Evolutionary conservation across 2,888 invertebrate species (phyloP).

Genomic region (Carpatolechia fugitivella): DNA sequence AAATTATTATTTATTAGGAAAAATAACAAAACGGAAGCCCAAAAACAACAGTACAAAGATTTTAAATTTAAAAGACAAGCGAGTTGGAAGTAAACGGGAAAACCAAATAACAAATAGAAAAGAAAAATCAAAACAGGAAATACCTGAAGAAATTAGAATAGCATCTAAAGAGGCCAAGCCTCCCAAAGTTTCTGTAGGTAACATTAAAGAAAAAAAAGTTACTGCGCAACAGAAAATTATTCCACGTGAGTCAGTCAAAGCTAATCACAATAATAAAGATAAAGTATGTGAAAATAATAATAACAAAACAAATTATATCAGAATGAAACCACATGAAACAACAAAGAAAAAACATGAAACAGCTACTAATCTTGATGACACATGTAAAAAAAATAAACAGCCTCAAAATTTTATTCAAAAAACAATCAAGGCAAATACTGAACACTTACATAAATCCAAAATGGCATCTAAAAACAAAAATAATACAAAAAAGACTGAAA

Average conservation of each 20-base stretch:
- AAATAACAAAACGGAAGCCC: background rate
- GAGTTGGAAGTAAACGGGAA: conserved; percentile 3
- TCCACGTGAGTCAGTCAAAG: no score
- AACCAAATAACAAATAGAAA: conserved; percentile 3
- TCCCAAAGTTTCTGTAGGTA: no score
- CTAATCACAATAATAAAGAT: no score
- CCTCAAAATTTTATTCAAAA: no score
- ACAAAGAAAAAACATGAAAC: background rate
- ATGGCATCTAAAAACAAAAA: no score
- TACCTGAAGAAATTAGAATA: background rate
- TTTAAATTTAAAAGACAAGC: background rate
- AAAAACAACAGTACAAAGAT: background rate
- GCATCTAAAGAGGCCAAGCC: no score
- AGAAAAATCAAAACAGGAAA: background rate
- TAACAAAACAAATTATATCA: no score
- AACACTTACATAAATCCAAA: no score
- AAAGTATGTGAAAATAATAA: background rate
- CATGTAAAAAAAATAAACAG: background rate
- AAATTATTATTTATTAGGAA: background rate
- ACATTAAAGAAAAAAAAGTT: no score
- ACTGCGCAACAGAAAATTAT: no score
- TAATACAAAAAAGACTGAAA: no score
- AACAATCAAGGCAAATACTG: no score
- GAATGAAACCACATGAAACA: background rate
- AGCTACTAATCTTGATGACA: background rate